Percentiles rank a stretch among this genome's conserved stretches.
These are phyloP conservation scores for Agonum fuliginosum DNA, from an alignment of 2,888 invertebrate species.

Conservation along the genomic window DNA sequence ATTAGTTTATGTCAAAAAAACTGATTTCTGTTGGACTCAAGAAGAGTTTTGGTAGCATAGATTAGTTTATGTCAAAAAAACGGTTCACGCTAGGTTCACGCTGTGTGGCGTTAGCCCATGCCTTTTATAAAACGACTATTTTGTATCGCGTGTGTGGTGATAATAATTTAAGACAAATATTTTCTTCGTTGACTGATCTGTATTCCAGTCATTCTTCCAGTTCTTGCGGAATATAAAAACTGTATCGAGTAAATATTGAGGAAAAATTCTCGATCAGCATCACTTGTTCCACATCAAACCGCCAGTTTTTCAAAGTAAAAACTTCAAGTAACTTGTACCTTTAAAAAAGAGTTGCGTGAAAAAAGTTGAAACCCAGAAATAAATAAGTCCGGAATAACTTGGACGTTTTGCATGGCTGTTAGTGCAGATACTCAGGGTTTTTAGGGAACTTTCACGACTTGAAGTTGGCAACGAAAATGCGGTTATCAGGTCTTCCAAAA, in stretches of 20 bases:
- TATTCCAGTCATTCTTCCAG: not conserved
- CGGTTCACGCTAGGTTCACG: too few relatives aligned
- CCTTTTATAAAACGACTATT: too few relatives aligned
- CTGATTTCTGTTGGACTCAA: too few relatives aligned
- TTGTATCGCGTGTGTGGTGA: too few relatives aligned
- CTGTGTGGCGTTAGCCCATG: too few relatives aligned
- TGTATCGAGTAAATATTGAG: not conserved
- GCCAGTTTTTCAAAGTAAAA: not conserved
- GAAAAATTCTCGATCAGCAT: not conserved
- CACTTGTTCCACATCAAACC: not conserved
- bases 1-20: too few relatives aligned
- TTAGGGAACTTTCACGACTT: constrained; percentile 11
- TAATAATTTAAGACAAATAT: too few relatives aligned
- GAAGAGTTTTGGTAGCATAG: too few relatives aligned
- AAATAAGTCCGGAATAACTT: constrained; percentile 54
- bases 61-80: too few relatives aligned
- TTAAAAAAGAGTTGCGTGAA: constrained; percentile 42
- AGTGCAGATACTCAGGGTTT: constrained; percentile 35
- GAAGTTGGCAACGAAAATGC: constrained; percentile 58
- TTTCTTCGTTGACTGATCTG: not conserved
- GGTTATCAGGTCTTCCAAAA: constrained; percentile 55
- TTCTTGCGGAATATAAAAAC: not conserved
- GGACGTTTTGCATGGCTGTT: constrained; percentile 57
- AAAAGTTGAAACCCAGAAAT: constrained; percentile 56
- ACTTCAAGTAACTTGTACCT: constrained; percentile 31